phyloP scores from a whole-genome alignment of 2,797 vertebrate species.

The Myotis pilosus region DNA sequence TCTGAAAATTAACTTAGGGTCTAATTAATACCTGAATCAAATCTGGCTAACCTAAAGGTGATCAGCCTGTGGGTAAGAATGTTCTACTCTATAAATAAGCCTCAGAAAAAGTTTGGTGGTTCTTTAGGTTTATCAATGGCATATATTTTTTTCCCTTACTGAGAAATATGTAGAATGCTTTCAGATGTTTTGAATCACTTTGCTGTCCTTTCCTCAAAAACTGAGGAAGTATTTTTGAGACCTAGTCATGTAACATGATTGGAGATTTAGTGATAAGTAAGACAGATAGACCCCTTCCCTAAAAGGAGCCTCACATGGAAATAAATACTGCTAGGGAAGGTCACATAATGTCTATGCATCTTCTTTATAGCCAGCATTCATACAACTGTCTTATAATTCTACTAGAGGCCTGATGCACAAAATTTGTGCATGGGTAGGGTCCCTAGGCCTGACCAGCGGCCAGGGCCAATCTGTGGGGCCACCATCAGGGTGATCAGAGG shows the following conservation, averaged over 20 bases:
- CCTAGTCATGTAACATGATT: not conserved
- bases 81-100: not conserved
- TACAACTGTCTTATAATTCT: not conserved
- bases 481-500: no score
- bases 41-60: not conserved
- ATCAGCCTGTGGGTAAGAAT: not conserved
- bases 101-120: not conserved
- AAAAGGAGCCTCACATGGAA: not conserved
- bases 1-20: not conserved
- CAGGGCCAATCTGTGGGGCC: no score
- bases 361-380: not conserved
- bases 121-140: not conserved
- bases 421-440: no score
- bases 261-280: not conserved
- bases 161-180: not conserved
- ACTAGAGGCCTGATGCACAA: no score
- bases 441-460: no score
- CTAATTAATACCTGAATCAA: not conserved
- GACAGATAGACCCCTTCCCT: not conserved
- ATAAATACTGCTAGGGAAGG: not conserved
- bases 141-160: not conserved
- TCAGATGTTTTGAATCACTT: constrained; percentile 17
- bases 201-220: not conserved
- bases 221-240: constrained; percentile 22
- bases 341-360: not conserved